phyloP scores from a whole-genome alignment of 2,888 invertebrate species.

The Mechanitis mazaeus region DNA sequence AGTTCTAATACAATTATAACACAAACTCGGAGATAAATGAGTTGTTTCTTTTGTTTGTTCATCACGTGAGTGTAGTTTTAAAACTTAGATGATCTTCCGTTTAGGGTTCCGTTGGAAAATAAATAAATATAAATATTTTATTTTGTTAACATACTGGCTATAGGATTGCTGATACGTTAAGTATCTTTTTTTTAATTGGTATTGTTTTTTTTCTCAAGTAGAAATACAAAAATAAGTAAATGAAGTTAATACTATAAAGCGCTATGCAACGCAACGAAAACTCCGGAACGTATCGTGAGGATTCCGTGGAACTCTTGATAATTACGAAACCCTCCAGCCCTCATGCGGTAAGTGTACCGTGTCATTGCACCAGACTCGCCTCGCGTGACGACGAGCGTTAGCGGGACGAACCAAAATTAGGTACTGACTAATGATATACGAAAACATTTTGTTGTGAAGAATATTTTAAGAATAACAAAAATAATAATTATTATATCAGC shows the following conservation, averaged over 20 bases:
- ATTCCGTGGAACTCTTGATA: too few relatives aligned
- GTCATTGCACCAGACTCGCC: constrained; percentile 19
- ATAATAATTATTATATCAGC: background rate
- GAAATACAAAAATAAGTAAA: background rate
- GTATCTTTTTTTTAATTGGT: too few relatives aligned
- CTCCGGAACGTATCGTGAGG: too few relatives aligned
- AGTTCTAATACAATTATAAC: background rate
- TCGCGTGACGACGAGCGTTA: constrained; percentile 22
- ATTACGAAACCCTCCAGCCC: constrained; percentile 1
- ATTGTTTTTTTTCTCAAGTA: background rate
- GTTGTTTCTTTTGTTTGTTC: constrained; percentile 2
- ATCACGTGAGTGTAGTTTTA: constrained; percentile 3
- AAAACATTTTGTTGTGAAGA: constrained; percentile 14
- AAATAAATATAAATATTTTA: background rate
- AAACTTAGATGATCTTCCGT: background rate
- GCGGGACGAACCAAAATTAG: constrained; percentile 16
- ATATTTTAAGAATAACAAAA: background rate
- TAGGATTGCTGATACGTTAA: too few relatives aligned
- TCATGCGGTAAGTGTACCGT: constrained; percentile 21
- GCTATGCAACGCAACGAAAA: too few relatives aligned
- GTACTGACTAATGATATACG: constrained; percentile 9
- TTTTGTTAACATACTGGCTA: background rate
- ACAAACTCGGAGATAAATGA: background rate
- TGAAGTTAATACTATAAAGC: background rate
- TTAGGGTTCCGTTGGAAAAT: background rate